Evolutionary conservation across 2,888 invertebrate species (phyloP).

Genomic region (Drosophila colorata): DNA sequence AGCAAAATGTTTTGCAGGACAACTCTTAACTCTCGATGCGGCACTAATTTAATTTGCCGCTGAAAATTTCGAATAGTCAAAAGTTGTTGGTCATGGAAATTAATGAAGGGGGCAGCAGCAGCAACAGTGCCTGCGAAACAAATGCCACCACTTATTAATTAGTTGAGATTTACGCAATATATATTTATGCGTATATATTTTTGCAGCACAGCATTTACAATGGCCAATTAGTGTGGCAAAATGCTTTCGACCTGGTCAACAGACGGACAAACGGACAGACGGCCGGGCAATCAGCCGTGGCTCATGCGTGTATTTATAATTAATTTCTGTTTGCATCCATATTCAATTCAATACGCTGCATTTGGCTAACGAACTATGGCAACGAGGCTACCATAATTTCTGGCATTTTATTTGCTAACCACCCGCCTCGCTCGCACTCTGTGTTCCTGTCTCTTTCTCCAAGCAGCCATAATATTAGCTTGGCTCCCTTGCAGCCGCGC

Average conservation of each 20-base stretch:
- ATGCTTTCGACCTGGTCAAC: slow-evolving; percentile 25
- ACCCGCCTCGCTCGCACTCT: neutral
- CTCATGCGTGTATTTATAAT: slow-evolving; percentile 59
- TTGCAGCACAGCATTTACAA: slow-evolving; percentile 26
- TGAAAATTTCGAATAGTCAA: neutral
- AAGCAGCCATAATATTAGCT: slow-evolving; percentile 38
- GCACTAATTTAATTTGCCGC: slow-evolving; percentile 47
- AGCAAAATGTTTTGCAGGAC: neutral
- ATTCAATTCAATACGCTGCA: slow-evolving; percentile 51
- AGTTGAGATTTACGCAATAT: slow-evolving; percentile 17
- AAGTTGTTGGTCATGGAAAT: neutral
- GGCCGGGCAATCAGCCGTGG: slow-evolving; percentile 25
- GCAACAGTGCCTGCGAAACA: slow-evolving; percentile 29
- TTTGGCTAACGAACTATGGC: slow-evolving; percentile 57
- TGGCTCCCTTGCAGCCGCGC: slow-evolving; percentile 27
- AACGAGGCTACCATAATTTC: slow-evolving; percentile 34
- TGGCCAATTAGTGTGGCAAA: slow-evolving; percentile 47
- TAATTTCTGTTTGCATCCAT: slow-evolving; percentile 58
- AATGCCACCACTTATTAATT: slow-evolving; percentile 51
- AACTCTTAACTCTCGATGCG: slow-evolving; percentile 1
- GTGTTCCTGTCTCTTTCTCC: neutral
- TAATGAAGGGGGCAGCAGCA: slow-evolving; percentile 1
- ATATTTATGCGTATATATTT: slow-evolving; percentile 30
- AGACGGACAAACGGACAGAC: neutral
- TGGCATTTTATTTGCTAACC: slow-evolving; percentile 17